Evolutionary conservation across 2,113 vertebrate species (phyloP).

Genomic region (Emydura subglobosa): DNA sequence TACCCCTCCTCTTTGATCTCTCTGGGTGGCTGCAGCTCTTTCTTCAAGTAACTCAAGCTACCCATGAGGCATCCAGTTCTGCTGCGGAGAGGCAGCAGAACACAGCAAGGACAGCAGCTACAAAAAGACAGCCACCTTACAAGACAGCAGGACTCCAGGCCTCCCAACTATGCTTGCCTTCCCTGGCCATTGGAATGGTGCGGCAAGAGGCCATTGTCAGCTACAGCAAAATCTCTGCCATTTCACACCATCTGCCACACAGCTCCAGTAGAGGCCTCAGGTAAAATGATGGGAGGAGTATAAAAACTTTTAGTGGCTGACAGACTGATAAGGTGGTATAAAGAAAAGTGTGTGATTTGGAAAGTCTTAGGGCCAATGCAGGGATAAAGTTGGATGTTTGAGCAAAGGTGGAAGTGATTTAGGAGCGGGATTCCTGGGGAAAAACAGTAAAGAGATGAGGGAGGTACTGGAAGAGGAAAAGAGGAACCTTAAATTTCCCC

Average conservation of each 20-base stretch:
- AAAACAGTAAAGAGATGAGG: background rate
- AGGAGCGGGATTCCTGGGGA: background rate
- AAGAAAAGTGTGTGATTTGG: background rate
- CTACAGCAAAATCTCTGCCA: background rate
- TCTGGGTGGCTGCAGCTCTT: background rate
- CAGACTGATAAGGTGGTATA: background rate
- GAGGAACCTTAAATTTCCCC: background rate
- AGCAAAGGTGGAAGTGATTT: accelerated
- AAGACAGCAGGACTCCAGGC: background rate
- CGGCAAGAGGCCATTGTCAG: background rate
- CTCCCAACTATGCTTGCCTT: background rate
- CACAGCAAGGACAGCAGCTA: background rate
- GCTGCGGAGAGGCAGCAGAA: background rate
- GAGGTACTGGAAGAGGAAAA: background rate
- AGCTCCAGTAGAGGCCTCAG: background rate
- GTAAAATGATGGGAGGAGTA: background rate
- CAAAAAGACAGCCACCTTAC: background rate
- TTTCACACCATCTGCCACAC: background rate
- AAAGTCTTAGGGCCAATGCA: background rate
- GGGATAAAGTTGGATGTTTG: background rate
- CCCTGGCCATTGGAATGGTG: background rate
- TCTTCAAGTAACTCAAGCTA: background rate
- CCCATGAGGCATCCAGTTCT: background rate
- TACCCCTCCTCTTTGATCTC: background rate
- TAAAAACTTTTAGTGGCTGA: background rate